Base-by-base conservation (phyloP, 2,888 invertebrate genomes). In the Rosalia funebris region DNA sequence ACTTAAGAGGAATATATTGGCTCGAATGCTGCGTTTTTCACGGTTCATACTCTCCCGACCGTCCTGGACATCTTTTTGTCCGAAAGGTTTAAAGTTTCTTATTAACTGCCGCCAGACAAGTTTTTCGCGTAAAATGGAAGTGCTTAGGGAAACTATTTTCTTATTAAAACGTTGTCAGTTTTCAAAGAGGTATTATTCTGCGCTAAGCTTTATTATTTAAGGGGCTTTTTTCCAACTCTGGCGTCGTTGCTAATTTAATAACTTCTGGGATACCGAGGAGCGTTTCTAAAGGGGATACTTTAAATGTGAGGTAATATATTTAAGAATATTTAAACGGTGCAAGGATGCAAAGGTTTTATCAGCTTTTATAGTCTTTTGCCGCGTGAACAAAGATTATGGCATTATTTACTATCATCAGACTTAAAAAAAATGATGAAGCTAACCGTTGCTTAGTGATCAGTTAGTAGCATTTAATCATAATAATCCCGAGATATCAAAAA, bases 1-100 rank as follows among this genome's bases (percentile, higher is more conserved):
- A 67, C 68, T 66, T 66, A 61, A 58, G 65, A 66, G 65, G 68
- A 70, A 70, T 69, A 66, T 69, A 69, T 68, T 67, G 62, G 64
- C 62, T 36, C 52, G 59, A 60, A 17, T 63, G 59, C 62, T 63
- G 46, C 53, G 57, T 57, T 62, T 60, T 60, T 63, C 62, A 36
- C 57, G 37, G 57, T 47, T 57, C 55, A 58, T 41, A 61, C 64
- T 63, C 55, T 52, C 57, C 36, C 48, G 34, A 45, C 58, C 45
- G 32, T 58, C 44, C 52, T 20, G 56, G 53, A n/a, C 34, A 17
- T 7, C 16, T 53, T 37, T 19, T 48, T 37, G 15, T 9, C 19
- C 16, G 17, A 48, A 48, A 44, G 44, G 54, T 42, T 54, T 54
- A 46, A 56, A 56, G 37, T 56, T 45, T 20, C 44, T 56, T 56